Evolutionary conservation across 2,797 vertebrate species (phyloP), one percentile per base, ranked within the genome.

Genomic region (Myotis daubentonii): DNA sequence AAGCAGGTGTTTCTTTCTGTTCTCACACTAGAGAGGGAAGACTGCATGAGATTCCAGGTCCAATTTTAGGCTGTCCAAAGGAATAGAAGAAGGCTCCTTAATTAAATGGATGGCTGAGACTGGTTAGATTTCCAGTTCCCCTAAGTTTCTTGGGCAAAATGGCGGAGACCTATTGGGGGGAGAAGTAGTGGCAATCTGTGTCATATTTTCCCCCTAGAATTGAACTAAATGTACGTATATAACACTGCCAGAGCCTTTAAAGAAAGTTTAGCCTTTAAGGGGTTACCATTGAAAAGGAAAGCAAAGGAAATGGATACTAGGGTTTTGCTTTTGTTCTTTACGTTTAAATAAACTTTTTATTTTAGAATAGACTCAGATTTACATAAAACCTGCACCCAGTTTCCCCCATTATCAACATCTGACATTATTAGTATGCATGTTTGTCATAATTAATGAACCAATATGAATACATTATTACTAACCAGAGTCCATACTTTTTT

Each of bases 281-380:
- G 12, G 6, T 71, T 62, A 65, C 44, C 41, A 44, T 15, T 80
- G 30, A 70, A 41, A 80, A 71, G 25, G 33, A 57, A 86, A 68
- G 17, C 28, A 62, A 82, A 84, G 19, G 15, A 36, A 22, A 38
- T 33, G 2, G 13, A 74, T 92, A 44, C 6, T 16, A 80, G 11
- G 25, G 33, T 57, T 12, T 5, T 28, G 36, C 30, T 36, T 66
- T 85, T 60, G 12, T n/a, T 78, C 68, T 70, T 90, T 79, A 75
- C 3, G 41, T 90, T 79, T 51, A 93, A 76, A 81, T 84, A 76
- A 36, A 60, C 9, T 72, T 89, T 57, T 47, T n/a, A 81, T 75
- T 92, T 90, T 80, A 80, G 28, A 91, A 38, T 57, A 81, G n/a
- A 30, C 30, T 88, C n/a, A 94, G 68, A 33, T 79, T 74, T 94